Percentiles rank a stretch among this genome's conserved stretches.
These are phyloP conservation scores for Dermatemys mawii DNA, from an alignment of 2,113 vertebrate genomes.

Conservation along the genomic window DNA sequence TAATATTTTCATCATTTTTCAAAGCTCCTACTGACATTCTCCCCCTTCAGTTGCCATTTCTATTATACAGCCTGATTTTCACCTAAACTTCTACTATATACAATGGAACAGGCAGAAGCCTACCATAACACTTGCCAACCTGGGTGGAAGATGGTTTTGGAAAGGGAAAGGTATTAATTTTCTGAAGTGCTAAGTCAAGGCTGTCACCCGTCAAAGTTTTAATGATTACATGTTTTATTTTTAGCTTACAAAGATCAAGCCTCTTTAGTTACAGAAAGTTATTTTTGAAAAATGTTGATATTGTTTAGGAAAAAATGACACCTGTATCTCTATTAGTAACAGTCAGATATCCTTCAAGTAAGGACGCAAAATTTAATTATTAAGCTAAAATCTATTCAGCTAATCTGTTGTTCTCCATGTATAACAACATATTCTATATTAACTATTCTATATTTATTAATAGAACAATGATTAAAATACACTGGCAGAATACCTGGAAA, in stretches of 20 bases:
- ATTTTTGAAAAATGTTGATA: not conserved
- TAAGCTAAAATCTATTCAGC: not conserved
- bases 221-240: not conserved
- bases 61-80: not conserved
- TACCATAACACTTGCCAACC: not conserved
- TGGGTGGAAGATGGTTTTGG: not conserved
- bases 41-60: not conserved
- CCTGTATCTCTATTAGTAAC: not conserved
- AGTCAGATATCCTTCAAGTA: not conserved
- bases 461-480: not conserved
- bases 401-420: not conserved
- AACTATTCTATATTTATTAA: not conserved
- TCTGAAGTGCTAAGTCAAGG: not conserved
- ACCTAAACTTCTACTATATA: not conserved
- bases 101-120: not conserved
- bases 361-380: not conserved
- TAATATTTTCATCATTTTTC: not conserved
- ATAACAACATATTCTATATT: no score
- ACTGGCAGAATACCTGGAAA: not conserved
- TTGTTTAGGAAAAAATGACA: not conserved
- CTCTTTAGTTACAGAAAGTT: no score
- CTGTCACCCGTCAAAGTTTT: not conserved
- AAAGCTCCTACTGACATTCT: not conserved
- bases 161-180: not conserved
- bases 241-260: not conserved